Percentiles rank a stretch among this genome's conserved stretches.
Evolutionary conservation across 1,140 invertebrate species (phyloP).

Genomic region (Drosophila repletoides): DNA sequence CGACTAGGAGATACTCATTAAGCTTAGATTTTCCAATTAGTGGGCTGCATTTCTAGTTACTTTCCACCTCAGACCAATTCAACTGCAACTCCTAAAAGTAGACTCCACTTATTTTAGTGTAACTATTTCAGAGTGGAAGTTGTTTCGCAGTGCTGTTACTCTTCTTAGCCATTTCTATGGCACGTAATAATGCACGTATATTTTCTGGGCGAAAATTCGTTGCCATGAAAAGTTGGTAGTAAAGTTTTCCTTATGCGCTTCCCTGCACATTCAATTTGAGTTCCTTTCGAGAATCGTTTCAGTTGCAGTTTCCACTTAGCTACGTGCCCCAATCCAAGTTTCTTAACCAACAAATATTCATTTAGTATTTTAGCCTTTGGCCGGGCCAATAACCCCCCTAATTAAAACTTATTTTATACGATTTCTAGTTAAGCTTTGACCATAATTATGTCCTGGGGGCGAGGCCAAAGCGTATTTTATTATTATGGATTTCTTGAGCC

Average conservation of each 20-base stretch:
- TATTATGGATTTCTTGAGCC: neutral
- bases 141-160: no score
- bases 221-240: conserved; percentile 13
- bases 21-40: no score
- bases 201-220: conserved; percentile 36
- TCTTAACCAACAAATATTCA: conserved; percentile 38
- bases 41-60: no score
- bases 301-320: conserved; percentile 4
- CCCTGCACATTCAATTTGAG: conserved; percentile 35
- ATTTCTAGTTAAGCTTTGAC: conserved; percentile 42
- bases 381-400: conserved; percentile 28
- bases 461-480: no score
- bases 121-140: no score
- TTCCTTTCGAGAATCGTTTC: conserved; percentile 19
- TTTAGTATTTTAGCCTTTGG: conserved; percentile 32
- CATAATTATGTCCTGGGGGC: conserved; percentile 22
- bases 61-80: no score
- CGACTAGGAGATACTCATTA: no score
- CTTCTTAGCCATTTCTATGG: no score
- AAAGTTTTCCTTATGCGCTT: conserved; percentile 52
- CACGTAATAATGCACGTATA: conserved; percentile 52
- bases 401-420: conserved; percentile 65
- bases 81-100: no score
- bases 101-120: no score
- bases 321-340: conserved; percentile 26